Base-by-base conservation (phyloP, 2,888 invertebrate genomes). In the Dasypogon diadema region DNA sequence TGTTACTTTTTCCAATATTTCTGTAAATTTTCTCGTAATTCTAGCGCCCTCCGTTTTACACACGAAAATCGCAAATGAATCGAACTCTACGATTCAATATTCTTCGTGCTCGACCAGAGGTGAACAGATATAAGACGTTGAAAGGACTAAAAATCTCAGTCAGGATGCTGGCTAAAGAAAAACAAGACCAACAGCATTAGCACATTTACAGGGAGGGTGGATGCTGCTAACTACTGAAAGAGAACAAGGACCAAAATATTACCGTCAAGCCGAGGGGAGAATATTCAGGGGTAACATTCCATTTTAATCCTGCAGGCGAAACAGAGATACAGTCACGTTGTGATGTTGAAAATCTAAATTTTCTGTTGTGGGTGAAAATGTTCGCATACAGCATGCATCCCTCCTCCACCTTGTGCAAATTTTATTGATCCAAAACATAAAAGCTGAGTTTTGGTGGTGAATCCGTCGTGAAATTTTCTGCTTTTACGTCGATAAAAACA, bases 51-150 rank as follows among this genome's bases (percentile, higher is more conserved):
- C 14, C 34, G 70, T 56, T 74, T 65, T 74, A 72, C 77, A 74
- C 76, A 75, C 76, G 75, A 75, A 70, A 74, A 75, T 75, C 72
- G 60, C 75, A 74, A 77, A 77, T 77, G 77, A 74, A 60, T 63
- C 54, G 30, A 54, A 51, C 22, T 12, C 18, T n/a, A 46, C 34
- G 34, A 34, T 70, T 70, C 54, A 18, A 51, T 54, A 54, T 70
- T 34, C 34, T 54, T 54, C 37, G 70, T 70, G 46, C 60, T 24
- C 22, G 30, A 70, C 70, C 51, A 70, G 51, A 54, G 30, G 54
- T 34, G 70, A 54, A 30, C 30, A 30, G 54, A 70, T 54, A 70
- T 54, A 70, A 51, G 34, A 54, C 42, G 18, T 16, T 70, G 34
- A 70, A 54, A 30, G 51, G 54, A 70, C 70, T 70, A 37, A 70